Conservation (phyloP, 2,888 invertebrate species). For the Malthinus seriepunctatus region DNA sequence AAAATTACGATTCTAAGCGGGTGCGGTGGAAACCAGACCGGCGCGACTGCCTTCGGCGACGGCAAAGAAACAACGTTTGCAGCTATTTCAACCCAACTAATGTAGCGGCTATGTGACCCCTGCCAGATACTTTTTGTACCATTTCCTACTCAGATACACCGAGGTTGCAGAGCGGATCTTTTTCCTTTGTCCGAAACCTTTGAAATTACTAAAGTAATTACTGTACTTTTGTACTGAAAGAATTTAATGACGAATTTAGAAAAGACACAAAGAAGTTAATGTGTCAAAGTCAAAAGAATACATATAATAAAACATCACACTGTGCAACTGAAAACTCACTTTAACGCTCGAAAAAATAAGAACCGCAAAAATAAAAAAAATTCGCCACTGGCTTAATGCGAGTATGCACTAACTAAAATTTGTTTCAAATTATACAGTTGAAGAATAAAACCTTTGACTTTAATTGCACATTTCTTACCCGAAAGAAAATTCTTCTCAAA, state of each 20-base stretch:
- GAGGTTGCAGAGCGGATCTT: constrained; percentile 32
- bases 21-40: constrained; percentile 46
- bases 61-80: constrained; percentile 47
- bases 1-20: constrained; percentile 46
- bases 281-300: constrained; percentile 1
- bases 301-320: not conserved
- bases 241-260: constrained; percentile 5
- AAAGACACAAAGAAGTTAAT: constrained; percentile 4
- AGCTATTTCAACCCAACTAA: constrained; percentile 46
- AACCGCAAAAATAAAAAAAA: too few species aligned
- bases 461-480: too few species aligned
- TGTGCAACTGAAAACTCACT: too few species aligned
- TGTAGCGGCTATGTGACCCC: constrained; percentile 46
- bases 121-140: constrained; percentile 46
- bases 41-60: constrained; percentile 47
- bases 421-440: too few species aligned
- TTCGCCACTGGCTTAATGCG: too few species aligned
- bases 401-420: too few species aligned
- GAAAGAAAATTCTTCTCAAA: too few species aligned
- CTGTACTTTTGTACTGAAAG: constrained; percentile 4
- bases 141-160: constrained; percentile 34
- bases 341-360: too few species aligned
- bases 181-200: constrained; percentile 5
- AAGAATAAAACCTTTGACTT: too few species aligned
- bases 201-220: constrained; percentile 8